phyloP scores from a whole-genome alignment of 1,140 invertebrate species.

The Drosophila murphyi region DNA sequence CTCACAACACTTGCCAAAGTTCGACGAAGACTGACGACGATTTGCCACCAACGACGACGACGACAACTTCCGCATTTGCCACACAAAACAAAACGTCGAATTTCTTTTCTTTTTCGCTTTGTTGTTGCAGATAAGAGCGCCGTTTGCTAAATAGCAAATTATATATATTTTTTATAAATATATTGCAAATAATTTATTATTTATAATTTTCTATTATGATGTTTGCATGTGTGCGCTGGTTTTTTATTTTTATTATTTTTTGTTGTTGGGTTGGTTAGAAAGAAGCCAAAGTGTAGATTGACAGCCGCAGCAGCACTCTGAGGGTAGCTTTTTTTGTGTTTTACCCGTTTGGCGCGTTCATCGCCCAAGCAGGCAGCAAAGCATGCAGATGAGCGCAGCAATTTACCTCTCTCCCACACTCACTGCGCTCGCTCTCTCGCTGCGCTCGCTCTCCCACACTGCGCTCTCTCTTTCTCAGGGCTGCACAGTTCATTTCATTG shows the following conservation, averaged over 20 bases:
- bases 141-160: background rate
- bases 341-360: constrained; percentile 64
- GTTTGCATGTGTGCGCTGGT: constrained; percentile 37
- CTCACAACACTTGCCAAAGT: constrained; percentile 49
- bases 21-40: constrained; percentile 43
- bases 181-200: constrained; percentile 19
- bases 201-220: constrained; percentile 9
- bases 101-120: background rate
- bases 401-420: background rate
- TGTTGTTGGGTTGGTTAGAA: constrained; percentile 79
- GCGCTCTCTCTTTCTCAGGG: constrained; percentile 6
- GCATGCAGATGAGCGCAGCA: constrained; percentile 56
- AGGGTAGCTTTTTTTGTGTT: constrained; percentile 82
- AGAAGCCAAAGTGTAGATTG: constrained; percentile 85
- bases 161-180: constrained; percentile 10
- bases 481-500: constrained; percentile 36
- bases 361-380: constrained; percentile 46
- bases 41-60: constrained; percentile 18
- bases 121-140: too few relatives aligned
- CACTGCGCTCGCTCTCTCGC: background rate
- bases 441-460: background rate
- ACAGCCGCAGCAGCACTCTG: constrained; percentile 70
- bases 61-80: constrained; percentile 53
- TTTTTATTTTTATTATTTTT: constrained; percentile 51
- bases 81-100: constrained; percentile 27